These are phyloP conservation scores for Oligia fasciuncula DNA, from an alignment of 2,888 invertebrate genomes.

Conservation along the genomic window DNA sequence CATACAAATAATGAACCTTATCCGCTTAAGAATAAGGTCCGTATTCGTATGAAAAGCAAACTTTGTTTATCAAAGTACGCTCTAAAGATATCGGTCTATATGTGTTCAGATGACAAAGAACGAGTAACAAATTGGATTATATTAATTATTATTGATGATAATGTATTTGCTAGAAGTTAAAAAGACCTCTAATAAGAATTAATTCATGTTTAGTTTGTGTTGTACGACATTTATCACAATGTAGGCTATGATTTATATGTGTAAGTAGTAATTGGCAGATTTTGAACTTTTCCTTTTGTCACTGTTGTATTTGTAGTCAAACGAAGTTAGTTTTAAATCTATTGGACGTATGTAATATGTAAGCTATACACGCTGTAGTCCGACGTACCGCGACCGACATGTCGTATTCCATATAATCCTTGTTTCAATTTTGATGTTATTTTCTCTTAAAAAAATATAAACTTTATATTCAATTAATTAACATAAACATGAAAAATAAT, in stretches of 20 bases:
- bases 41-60: not conserved
- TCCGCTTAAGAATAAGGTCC: fast-evolving
- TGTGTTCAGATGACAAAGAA: not conserved
- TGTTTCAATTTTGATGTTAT: not conserved
- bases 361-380: not conserved
- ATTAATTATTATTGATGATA: not conserved
- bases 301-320: not conserved
- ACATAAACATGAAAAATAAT: too few species aligned
- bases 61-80: not conserved
- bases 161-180: slow-evolving; percentile 3
- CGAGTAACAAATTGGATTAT: not conserved
- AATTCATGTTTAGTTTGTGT: slow-evolving; percentile 1
- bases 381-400: not conserved
- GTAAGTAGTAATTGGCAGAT: slow-evolving; percentile 33
- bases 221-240: slow-evolving; percentile 47
- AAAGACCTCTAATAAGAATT: not conserved
- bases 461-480: not conserved
- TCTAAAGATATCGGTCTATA: not conserved
- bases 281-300: not conserved
- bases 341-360: not conserved
- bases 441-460: not conserved
- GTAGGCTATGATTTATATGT: slow-evolving; percentile 39
- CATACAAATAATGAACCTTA: not conserved
- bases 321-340: not conserved
- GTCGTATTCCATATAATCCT: not conserved